Evolutionary conservation across 2,113 vertebrate species (phyloP).

Genomic region (Cavia porcellus): DNA sequence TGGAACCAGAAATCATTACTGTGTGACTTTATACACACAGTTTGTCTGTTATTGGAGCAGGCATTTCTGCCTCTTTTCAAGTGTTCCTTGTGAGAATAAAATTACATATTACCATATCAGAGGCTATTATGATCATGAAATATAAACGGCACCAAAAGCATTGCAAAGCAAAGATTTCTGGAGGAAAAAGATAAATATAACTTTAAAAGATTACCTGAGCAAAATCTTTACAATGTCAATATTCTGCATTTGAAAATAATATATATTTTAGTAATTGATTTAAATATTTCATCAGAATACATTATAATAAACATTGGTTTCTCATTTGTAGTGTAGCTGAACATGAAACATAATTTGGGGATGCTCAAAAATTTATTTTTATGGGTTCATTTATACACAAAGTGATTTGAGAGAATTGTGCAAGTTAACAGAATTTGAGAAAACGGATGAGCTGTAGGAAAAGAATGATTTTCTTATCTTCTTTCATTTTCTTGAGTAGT

Average conservation of each 20-base stretch:
- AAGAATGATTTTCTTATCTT: background rate
- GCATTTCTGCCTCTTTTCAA: slow-evolving; percentile 19
- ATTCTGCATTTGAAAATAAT: background rate
- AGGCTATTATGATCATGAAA: background rate
- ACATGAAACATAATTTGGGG: slow-evolving; percentile 7
- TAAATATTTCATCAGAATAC: background rate
- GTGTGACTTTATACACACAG: background rate
- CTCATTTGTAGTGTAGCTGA: background rate
- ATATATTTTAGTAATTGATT: background rate
- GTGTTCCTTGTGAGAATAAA: slow-evolving; percentile 36
- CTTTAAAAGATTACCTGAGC: background rate
- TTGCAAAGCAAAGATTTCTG: background rate
- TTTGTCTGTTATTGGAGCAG: slow-evolving; percentile 1
- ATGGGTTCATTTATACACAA: background rate
- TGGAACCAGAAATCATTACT: background rate
- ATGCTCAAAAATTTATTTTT: background rate
- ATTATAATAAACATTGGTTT: background rate
- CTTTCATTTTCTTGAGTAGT: background rate
- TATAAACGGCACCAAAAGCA: background rate
- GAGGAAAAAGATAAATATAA: background rate
- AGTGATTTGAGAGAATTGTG: background rate
- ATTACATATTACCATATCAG: slow-evolving; percentile 30
- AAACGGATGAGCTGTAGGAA: background rate
- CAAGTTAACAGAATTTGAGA: background rate
- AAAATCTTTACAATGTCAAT: background rate